phyloP scores from a whole-genome alignment of 1,140 invertebrate species.

The Manduca sexta region DNA sequence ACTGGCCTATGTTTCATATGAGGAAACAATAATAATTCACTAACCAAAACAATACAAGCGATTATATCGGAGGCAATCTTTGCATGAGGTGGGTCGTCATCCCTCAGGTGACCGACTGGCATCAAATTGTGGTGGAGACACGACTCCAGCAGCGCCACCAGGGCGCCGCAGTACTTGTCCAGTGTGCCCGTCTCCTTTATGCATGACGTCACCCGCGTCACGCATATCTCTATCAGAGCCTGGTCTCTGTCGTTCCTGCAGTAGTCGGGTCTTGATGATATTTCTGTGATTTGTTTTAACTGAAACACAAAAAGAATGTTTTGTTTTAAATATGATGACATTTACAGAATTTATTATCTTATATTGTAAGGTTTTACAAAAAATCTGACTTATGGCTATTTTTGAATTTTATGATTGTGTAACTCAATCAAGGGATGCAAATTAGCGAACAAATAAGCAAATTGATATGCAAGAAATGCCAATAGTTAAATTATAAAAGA shows the following conservation, averaged over 20 bases:
- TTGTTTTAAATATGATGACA: too few relatives aligned
- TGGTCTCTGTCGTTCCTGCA: constrained; percentile 91
- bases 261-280: constrained; percentile 87
- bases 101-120: constrained; percentile 77
- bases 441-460: too few relatives aligned
- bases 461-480: too few relatives aligned
- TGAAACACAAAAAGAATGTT: constrained; percentile 39
- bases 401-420: too few relatives aligned
- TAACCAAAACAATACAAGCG: constrained; percentile 94
- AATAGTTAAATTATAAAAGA: too few relatives aligned
- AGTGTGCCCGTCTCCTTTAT: constrained; percentile 92
- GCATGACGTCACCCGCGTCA: constrained; percentile 90
- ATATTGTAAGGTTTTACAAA: too few relatives aligned
- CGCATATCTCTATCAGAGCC: constrained; percentile 94
- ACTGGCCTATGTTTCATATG: neutral
- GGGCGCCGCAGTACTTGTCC: constrained; percentile 86
- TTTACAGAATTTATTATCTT: too few relatives aligned
- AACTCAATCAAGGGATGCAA: too few relatives aligned
- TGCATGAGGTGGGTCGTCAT: constrained; percentile 94
- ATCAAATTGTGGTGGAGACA: constrained; percentile 92
- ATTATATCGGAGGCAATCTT: constrained; percentile 96
- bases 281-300: constrained; percentile 84
- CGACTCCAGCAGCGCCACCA: constrained; percentile 89
- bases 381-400: too few relatives aligned
- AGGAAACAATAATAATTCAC: constrained; percentile 1